These are phyloP conservation scores for Aix galericulata DNA, from an alignment of 2,113 vertebrate genomes.

Conservation along the genomic window DNA sequence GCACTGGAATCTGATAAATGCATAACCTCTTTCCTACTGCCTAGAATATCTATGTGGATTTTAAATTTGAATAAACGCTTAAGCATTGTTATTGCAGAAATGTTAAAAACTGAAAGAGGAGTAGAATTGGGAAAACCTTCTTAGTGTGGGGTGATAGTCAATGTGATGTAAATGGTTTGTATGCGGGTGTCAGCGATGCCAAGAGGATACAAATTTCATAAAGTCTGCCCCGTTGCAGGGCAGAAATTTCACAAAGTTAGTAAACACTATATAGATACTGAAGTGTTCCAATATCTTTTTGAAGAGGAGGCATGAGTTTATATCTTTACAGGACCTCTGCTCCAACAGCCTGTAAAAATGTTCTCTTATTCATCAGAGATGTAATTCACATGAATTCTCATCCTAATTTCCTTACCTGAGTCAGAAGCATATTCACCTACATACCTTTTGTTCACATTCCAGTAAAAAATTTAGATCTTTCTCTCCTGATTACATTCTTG, in stretches of 20 bases:
- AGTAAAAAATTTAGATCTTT: not conserved
- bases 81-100: not conserved
- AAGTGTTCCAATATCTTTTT: not conserved
- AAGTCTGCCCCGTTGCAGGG: not conserved
- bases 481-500: not conserved
- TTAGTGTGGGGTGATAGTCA: not conserved
- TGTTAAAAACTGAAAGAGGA: not conserved
- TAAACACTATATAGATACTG: not conserved
- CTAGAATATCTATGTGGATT: constrained; percentile 11
- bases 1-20: not conserved
- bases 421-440: not conserved
- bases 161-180: not conserved
- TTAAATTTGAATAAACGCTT: constrained; percentile 23
- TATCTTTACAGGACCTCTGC: not conserved
- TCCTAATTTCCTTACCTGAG: not conserved
- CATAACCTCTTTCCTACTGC: not conserved
- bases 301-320: not conserved
- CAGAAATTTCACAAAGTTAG: not conserved
- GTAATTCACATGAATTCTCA: not conserved
- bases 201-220: not conserved
- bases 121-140: not conserved
- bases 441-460: not conserved
- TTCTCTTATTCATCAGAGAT: not conserved
- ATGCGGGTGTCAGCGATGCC: not conserved
- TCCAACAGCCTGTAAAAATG: not conserved